These are phyloP conservation scores for Pediacus dermestoides DNA, from an alignment of 2,888 invertebrate species.

Conservation along the genomic window DNA sequence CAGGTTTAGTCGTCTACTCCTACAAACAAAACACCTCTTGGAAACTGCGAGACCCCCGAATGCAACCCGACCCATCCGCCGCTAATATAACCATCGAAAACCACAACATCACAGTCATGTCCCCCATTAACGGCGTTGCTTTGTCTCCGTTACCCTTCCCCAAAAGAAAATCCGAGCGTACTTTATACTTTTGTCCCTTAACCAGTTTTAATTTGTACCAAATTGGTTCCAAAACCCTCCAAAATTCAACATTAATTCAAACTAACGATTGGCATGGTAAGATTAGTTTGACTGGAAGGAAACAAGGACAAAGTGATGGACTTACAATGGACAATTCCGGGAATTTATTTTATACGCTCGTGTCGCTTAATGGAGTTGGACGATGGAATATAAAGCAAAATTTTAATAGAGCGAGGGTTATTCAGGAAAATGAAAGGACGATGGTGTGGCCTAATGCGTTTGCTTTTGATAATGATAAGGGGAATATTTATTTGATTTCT, in stretches of 20 bases:
- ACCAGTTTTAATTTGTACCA: conserved; percentile 52
- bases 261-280: conserved; percentile 37
- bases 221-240: conserved; percentile 58
- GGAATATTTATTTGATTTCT: conserved; percentile 62
- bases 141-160: conserved; percentile 53
- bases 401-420: conserved; percentile 49
- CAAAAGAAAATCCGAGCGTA: conserved; percentile 22
- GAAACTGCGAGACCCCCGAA: conserved; percentile 65
- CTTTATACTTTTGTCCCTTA: conserved; percentile 34
- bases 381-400: conserved; percentile 62
- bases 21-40: conserved; percentile 59
- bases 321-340: conserved; percentile 68
- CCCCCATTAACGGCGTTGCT: conserved; percentile 67
- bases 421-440: conserved; percentile 58
- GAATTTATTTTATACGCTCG: conserved; percentile 62
- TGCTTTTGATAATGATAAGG: conserved; percentile 59
- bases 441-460: conserved; percentile 69
- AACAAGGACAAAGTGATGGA: conserved; percentile 62
- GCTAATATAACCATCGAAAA: conserved; percentile 55
- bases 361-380: conserved; percentile 64
- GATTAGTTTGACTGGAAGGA: conserved; percentile 46
- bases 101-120: conserved; percentile 55
- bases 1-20: conserved; percentile 68
- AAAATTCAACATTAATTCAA: conserved; percentile 51
- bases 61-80: conserved; percentile 59